These are phyloP conservation scores for Danio rerio DNA, from an alignment of 2,113 vertebrate genomes.

Conservation along the genomic window GRCz12tu NC_133197.1:14138001-14138500, in stretches of 20 bases:
- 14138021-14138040: no score
- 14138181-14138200: conserved; percentile 21
- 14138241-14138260: background rate
- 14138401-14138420: background rate
- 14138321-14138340: background rate
- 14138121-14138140: background rate
- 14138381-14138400: background rate
- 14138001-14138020: no score
- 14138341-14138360: background rate
- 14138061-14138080: background rate
- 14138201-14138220: background rate
- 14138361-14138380: background rate
- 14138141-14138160: background rate
- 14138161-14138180: conserved; percentile 10
- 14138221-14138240: conserved; percentile 4
- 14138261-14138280: background rate
- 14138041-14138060: background rate
- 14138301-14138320: background rate
- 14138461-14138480: background rate
- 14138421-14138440: background rate
- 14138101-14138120: no score
- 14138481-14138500: background rate
- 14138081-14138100: background rate
- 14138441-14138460: background rate
- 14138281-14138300: background rate